phyloP scores from a whole-genome alignment of 2,797 vertebrate species.

The Tokudaia tokunoshimensis region DNA sequence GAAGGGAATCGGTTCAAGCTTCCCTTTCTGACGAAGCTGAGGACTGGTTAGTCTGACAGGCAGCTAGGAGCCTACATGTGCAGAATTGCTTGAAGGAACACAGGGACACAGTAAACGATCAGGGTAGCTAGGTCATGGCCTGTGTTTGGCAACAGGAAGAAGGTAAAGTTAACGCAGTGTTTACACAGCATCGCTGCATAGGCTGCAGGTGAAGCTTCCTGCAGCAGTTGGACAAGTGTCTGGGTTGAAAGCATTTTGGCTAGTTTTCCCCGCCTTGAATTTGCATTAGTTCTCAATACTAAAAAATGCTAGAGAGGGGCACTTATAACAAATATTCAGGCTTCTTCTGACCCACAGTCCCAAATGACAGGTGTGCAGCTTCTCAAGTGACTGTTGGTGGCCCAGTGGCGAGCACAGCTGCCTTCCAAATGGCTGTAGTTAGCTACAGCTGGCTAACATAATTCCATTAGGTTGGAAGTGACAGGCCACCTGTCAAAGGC shows the following conservation, averaged over 20 bases:
- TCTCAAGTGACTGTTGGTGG: slow-evolving; percentile 81
- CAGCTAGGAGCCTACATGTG: background rate
- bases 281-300: slow-evolving; percentile 56
- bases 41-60: background rate
- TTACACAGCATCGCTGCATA: background rate
- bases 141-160: background rate
- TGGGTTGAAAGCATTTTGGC: background rate
- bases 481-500: no score
- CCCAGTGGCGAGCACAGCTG: slow-evolving; percentile 90
- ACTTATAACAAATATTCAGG: slow-evolving; percentile 40
- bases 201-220: background rate
- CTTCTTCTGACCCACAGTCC: background rate
- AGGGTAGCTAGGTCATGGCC: background rate
- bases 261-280: slow-evolving; percentile 2
- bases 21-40: slow-evolving; percentile 16
- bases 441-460: background rate
- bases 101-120: background rate
- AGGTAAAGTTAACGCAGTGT: background rate
- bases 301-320: slow-evolving; percentile 37
- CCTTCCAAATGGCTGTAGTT: slow-evolving; percentile 85
- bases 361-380: background rate
- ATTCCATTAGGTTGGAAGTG: background rate
- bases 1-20: background rate
- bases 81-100: background rate
- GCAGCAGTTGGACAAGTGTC: background rate